phyloP scores from a whole-genome alignment of 2,113 vertebrate genomes.

The Sterna hirundo region DNA sequence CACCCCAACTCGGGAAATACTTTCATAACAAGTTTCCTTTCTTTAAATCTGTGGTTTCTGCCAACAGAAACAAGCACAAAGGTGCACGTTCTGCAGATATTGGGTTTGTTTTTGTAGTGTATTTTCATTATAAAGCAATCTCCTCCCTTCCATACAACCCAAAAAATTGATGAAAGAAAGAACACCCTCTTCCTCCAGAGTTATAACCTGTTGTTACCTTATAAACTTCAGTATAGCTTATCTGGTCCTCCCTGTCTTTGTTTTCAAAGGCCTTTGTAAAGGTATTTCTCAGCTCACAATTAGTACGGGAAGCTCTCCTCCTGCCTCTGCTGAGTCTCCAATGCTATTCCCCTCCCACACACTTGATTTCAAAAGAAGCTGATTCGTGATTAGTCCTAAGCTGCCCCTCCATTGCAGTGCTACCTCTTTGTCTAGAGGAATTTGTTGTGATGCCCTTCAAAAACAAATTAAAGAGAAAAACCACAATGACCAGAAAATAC shows the following conservation, averaged over 20 bases:
- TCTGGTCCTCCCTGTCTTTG: background rate
- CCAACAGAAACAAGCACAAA: background rate
- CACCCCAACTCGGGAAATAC: background rate
- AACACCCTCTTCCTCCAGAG: background rate
- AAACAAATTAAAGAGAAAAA: background rate
- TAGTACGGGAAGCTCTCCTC: background rate
- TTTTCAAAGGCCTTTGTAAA: background rate
- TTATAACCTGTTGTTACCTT: background rate
- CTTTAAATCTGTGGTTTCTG: background rate
- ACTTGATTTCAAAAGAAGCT: background rate
- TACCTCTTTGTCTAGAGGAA: background rate
- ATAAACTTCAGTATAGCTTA: background rate
- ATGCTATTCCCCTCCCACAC: background rate
- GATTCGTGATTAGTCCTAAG: background rate
- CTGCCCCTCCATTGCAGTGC: background rate
- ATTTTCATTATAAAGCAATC: background rate
- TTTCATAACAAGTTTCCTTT: background rate
- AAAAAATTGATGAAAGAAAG: background rate
- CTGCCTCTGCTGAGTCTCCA: background rate
- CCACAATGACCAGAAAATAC: background rate
- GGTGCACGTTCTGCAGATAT: background rate
- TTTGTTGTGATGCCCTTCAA: background rate
- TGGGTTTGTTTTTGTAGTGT: background rate
- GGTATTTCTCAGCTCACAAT: background rate
- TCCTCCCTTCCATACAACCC: background rate